Conservation (phyloP, 2,888 invertebrate species). For the Aspidiotus rigidus region DNA sequence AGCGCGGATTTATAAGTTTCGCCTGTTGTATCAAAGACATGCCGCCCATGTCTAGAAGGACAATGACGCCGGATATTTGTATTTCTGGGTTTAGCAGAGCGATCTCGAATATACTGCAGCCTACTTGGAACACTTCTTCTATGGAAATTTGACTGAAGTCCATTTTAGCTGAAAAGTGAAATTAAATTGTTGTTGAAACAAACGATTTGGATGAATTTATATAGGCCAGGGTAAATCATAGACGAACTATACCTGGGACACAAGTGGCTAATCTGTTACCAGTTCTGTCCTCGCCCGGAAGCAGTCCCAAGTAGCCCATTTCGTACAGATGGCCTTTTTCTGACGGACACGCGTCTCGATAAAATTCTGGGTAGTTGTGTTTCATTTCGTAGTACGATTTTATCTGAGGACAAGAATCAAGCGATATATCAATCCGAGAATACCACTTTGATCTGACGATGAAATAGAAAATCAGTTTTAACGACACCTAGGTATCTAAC, state of each 20-base stretch:
- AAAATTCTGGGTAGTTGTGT: constrained; percentile 38
- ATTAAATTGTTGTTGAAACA: neutral
- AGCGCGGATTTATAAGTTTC: constrained; percentile 37
- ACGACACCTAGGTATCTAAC: too few relatives aligned
- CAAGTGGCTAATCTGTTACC: constrained; percentile 37
- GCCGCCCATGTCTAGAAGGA: constrained; percentile 38
- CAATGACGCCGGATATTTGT: constrained; percentile 38
- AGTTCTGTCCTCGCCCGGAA: constrained; percentile 38
- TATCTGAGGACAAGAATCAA: constrained; percentile 35
- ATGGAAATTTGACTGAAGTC: constrained; percentile 37
- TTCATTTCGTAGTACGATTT: constrained; percentile 40
- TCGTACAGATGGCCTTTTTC: constrained; percentile 37
- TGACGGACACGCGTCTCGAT: constrained; percentile 37
- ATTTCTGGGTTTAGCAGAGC: constrained; percentile 38
- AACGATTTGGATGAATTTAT: too few relatives aligned
- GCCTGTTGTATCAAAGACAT: constrained; percentile 38
- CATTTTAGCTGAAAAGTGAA: constrained; percentile 35
- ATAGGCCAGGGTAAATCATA: too few relatives aligned
- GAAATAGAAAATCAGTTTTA: too few relatives aligned
- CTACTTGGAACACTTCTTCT: constrained; percentile 38
- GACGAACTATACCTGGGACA: constrained; percentile 36
- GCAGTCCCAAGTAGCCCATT: constrained; percentile 37
- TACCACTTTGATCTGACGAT: too few relatives aligned
- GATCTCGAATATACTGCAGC: constrained; percentile 38
- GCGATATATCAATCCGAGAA: neutral